phyloP scores from a whole-genome alignment of 2,797 vertebrate genomes.

The Trematomus bernacchii region DNA sequence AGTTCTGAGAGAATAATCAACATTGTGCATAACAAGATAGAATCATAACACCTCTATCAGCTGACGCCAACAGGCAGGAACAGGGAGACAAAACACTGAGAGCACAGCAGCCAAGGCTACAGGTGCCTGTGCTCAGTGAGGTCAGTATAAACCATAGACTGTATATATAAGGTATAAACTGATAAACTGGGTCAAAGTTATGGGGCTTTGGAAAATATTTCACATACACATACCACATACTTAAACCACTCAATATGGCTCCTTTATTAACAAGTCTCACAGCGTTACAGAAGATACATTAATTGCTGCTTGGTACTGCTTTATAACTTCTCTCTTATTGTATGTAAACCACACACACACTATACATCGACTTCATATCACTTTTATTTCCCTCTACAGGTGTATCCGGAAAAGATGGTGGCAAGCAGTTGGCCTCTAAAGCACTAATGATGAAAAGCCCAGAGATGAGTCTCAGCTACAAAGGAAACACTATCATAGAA shows the following conservation, averaged over 20 bases:
- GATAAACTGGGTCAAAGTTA: too few relatives aligned
- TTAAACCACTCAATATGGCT: background rate
- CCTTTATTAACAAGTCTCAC: background rate
- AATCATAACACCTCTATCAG: too few relatives aligned
- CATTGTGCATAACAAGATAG: too few relatives aligned
- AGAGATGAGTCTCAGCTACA: constrained; percentile 49
- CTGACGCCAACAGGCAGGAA: too few relatives aligned
- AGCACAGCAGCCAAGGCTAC: too few relatives aligned
- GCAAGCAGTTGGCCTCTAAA: constrained; percentile 58
- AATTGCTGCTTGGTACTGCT: background rate
- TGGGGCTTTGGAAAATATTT: too few relatives aligned
- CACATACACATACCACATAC: too few relatives aligned
- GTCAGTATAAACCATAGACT: too few relatives aligned
- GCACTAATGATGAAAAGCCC: constrained; percentile 57
- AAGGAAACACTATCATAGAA: constrained; percentile 39
- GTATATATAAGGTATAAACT: too few relatives aligned
- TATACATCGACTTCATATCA: background rate
- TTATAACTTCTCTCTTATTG: background rate
- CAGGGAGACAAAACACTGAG: too few relatives aligned
- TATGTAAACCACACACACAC: background rate
- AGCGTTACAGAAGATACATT: background rate
- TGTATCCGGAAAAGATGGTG: constrained; percentile 59
- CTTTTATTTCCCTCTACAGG: constrained; percentile 47
- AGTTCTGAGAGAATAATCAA: too few relatives aligned
- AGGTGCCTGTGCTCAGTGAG: too few relatives aligned